These are phyloP conservation scores for Lithosia quadra DNA, from an alignment of 2,888 invertebrate species.

Conservation along the genomic window DNA sequence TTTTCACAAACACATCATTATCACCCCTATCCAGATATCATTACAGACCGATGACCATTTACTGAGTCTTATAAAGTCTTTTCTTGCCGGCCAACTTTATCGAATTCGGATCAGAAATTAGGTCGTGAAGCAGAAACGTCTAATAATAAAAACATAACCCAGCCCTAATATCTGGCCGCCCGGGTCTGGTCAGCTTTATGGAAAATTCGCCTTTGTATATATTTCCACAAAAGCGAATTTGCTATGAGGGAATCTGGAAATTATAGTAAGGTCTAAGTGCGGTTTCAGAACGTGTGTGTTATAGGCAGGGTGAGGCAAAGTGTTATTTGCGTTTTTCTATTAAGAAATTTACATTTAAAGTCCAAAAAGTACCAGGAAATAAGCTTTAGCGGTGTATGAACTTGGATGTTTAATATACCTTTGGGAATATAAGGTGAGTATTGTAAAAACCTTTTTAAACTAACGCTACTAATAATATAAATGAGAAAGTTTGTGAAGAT, in stretches of 20 bases:
- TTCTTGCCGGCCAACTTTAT: neutral
- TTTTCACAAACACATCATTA: too few species aligned
- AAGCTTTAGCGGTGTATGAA: too few species aligned
- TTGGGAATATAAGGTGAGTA: too few species aligned
- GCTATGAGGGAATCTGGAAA: neutral
- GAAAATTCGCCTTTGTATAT: neutral
- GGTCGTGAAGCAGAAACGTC: neutral
- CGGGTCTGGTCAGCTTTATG: neutral
- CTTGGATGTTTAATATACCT: too few species aligned
- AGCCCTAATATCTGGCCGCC: neutral
- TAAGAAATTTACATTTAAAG: neutral
- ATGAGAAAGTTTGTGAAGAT: too few species aligned
- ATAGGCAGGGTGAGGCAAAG: neutral
- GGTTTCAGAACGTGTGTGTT: neutral
- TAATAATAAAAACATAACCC: neutral
- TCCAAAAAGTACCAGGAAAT: too few species aligned
- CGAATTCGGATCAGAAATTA: neutral
- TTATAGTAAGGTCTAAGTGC: neutral
- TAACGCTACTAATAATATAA: too few species aligned
- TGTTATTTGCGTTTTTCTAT: neutral
- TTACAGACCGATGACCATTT: too few species aligned
- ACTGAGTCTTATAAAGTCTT: neutral
- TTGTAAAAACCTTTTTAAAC: too few species aligned
- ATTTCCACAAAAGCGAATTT: neutral
- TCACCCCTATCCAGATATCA: too few species aligned